Evolutionary conservation across 2,888 invertebrate genomes (phyloP).

Genomic region (Chrysolina americana): DNA sequence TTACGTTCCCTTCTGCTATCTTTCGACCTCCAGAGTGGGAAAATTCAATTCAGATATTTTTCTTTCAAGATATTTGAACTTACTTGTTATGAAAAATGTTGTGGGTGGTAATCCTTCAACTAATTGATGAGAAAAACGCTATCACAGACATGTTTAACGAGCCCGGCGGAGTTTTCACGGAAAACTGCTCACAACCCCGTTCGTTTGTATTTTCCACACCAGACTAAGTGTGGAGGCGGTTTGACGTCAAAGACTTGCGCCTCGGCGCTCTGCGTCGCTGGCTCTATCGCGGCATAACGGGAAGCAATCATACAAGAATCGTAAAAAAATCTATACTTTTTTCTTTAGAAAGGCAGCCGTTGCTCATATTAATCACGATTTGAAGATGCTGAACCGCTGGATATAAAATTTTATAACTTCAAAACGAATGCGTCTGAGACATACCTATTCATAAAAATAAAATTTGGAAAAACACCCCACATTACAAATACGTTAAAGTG

Average conservation of each 20-base stretch:
- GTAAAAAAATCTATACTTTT: slow-evolving; percentile 19
- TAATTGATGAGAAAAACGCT: slow-evolving; percentile 53
- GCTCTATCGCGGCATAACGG: slow-evolving; percentile 43
- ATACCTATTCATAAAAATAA: too few relatives aligned
- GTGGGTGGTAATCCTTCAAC: slow-evolving; percentile 41
- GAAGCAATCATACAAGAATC: slow-evolving; percentile 20
- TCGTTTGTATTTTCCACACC: slow-evolving; percentile 62
- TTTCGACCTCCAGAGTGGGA: neutral
- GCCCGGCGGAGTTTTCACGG: slow-evolving; percentile 51
- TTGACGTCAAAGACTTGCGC: slow-evolving; percentile 65
- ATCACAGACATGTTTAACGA: slow-evolving; percentile 63
- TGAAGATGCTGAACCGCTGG: neutral
- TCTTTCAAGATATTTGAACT: neutral
- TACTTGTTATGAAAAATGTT: slow-evolving; percentile 33
- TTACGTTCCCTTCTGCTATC: neutral
- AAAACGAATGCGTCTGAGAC: neutral
- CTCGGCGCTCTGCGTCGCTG: slow-evolving; percentile 51
- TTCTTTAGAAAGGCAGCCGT: slow-evolving; percentile 5
- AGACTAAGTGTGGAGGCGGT: slow-evolving; percentile 67
- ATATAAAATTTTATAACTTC: neutral
- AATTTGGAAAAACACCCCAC: too few relatives aligned
- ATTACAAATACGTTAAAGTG: too few relatives aligned
- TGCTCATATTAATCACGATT: slow-evolving; percentile 10
- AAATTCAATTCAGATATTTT: neutral
- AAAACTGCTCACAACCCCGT: slow-evolving; percentile 59